Conservation (phyloP, 2,113 vertebrate species). For the Barnardius zonarius region DNA sequence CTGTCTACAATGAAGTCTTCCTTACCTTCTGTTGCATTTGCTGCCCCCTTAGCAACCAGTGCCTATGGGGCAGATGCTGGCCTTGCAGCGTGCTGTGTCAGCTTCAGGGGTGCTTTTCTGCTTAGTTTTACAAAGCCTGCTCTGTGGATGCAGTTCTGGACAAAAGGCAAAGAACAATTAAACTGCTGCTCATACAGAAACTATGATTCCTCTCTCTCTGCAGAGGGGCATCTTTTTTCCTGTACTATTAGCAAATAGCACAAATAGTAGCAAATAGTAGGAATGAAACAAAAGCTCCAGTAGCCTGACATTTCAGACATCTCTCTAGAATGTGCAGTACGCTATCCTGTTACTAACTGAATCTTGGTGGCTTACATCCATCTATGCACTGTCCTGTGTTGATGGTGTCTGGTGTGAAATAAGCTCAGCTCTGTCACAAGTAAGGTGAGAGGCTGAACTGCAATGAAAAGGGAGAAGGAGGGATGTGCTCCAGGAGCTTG, state of each 20-base stretch:
- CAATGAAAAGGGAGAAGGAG: background rate
- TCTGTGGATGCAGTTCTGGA: background rate
- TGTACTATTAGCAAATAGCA: background rate
- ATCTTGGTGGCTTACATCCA: background rate
- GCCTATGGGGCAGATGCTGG: background rate
- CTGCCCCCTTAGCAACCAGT: background rate
- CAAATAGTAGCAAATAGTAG: background rate
- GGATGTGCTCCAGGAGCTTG: background rate
- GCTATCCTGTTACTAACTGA: background rate
- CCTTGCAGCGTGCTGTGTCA: background rate
- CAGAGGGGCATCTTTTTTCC: background rate
- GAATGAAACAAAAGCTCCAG: background rate
- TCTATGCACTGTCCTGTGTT: background rate
- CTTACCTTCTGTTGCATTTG: constrained; percentile 11
- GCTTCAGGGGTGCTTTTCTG: background rate
- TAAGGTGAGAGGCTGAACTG: background rate
- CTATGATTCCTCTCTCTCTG: background rate
- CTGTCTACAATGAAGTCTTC: background rate
- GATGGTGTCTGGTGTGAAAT: background rate
- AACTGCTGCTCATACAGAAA: background rate
- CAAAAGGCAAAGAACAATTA: background rate
- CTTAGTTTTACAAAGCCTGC: background rate
- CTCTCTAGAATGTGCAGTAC: background rate
- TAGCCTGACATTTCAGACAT: background rate
- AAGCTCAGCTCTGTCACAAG: background rate